phyloP scores from a whole-genome alignment of 2,888 invertebrate species.

The Hesperia comma region DNA sequence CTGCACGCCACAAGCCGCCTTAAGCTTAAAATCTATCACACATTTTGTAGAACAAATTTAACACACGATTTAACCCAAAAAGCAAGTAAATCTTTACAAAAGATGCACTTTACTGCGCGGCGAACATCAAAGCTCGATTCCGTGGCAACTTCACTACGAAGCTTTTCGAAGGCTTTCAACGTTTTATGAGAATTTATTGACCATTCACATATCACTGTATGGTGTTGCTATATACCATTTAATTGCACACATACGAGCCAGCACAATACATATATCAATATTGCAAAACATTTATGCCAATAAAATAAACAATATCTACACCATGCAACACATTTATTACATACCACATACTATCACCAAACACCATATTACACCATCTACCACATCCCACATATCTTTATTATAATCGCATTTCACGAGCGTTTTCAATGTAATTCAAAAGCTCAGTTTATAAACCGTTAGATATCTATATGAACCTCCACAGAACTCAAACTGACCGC shows the following conservation, averaged over 20 bases:
- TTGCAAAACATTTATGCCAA: background rate
- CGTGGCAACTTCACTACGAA: slow-evolving; percentile 10
- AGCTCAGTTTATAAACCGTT: background rate
- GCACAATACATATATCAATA: no score
- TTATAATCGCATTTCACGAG: background rate
- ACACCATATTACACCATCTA: no score
- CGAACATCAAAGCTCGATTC: slow-evolving; percentile 18
- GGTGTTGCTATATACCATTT: background rate
- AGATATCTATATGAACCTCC: background rate
- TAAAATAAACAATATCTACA: background rate
- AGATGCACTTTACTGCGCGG: slow-evolving; percentile 14
- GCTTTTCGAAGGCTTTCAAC: slow-evolving; percentile 16
- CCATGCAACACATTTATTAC: no score
- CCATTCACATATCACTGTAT: background rate
- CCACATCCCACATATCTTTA: no score
- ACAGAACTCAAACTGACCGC: background rate
- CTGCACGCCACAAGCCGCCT: background rate
- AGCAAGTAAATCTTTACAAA: slow-evolving; percentile 20
- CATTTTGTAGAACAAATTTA: slow-evolving; percentile 8
- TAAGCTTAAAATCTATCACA: background rate
- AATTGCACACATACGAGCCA: background rate
- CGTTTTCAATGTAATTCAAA: background rate
- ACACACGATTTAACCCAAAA: slow-evolving; percentile 11
- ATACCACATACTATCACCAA: no score
- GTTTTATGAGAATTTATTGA: slow-evolving; percentile 18